Evolutionary conservation across 2,888 invertebrate species (phyloP).

Genomic region (Euzophera pinguis): DNA sequence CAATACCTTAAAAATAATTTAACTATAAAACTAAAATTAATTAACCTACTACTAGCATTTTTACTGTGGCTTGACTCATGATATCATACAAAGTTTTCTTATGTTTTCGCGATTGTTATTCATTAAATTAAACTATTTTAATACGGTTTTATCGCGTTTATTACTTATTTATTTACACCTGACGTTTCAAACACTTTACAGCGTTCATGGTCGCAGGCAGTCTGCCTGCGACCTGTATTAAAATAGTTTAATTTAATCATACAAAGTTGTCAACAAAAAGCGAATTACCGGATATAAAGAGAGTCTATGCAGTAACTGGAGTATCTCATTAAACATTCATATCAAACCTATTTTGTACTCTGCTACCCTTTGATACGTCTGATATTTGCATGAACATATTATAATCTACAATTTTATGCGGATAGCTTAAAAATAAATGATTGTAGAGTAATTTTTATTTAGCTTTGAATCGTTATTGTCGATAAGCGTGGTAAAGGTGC

Average conservation of each 20-base stretch:
- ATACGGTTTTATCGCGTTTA: too few relatives aligned
- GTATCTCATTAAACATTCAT: slow-evolving; percentile 21
- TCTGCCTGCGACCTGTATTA: too few relatives aligned
- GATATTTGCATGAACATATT: not conserved
- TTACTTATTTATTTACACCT: too few relatives aligned
- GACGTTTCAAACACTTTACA: too few relatives aligned
- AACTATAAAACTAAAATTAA: too few relatives aligned
- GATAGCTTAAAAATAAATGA: slow-evolving; percentile 17
- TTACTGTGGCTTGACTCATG: slow-evolving; percentile 12
- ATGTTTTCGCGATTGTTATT: too few relatives aligned
- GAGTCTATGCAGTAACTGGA: slow-evolving; percentile 17
- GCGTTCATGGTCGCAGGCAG: too few relatives aligned
- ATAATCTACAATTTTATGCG: slow-evolving; percentile 13
- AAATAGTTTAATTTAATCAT: too few relatives aligned
- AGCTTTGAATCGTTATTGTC: slow-evolving; percentile 15
- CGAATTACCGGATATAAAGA: slow-evolving; percentile 22
- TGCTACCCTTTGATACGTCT: not conserved
- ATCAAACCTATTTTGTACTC: not conserved
- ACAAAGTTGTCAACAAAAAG: slow-evolving; percentile 23
- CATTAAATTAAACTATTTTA: too few relatives aligned
- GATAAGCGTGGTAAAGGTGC: slow-evolving; percentile 17
- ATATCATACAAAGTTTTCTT: slow-evolving; percentile 20
- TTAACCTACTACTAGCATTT: not conserved
- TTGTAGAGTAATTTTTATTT: slow-evolving; percentile 7
- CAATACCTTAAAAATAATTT: too few relatives aligned